Percentiles rank a stretch among this genome's conserved stretches.
Conservation (phyloP, 2,888 invertebrate species). For the Heliconius cydno region DNA sequence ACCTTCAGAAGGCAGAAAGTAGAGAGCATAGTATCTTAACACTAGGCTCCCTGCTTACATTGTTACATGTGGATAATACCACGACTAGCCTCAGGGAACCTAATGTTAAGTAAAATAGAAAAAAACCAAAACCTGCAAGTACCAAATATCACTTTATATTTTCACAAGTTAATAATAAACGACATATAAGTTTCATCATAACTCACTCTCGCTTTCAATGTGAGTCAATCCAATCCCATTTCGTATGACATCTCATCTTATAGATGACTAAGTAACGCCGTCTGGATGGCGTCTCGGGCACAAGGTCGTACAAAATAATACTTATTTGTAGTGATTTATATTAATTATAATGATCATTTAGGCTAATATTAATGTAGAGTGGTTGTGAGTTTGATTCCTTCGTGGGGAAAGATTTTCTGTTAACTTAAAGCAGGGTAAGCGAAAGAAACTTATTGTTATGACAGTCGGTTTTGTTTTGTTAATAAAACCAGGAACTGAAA, state of each 20-base stretch:
- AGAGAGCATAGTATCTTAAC: too few species aligned
- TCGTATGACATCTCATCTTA: constrained; percentile 25
- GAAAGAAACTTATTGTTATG: background rate
- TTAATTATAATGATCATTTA: too few species aligned
- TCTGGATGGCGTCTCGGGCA: constrained; percentile 53
- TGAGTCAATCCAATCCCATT: constrained; percentile 38
- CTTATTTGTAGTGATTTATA: background rate
- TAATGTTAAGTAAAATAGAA: too few species aligned
- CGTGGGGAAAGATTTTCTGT: too few species aligned
- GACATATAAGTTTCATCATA: background rate
- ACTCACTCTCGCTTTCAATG: constrained; percentile 24
- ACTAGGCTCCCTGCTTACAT: too few species aligned
- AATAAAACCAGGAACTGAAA: background rate
- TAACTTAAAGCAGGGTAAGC: background rate
- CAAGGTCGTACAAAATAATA: constrained; percentile 46
- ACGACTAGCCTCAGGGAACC: too few species aligned
- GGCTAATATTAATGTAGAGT: too few species aligned
- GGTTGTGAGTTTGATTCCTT: too few species aligned
- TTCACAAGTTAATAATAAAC: constrained; percentile 6
- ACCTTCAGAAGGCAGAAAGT: too few species aligned
- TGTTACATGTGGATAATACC: too few species aligned
- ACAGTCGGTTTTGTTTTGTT: background rate
- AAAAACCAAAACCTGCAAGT: background rate
- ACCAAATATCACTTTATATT: constrained; percentile 4
- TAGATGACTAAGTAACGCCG: constrained; percentile 49